These are phyloP conservation scores for Eristalinus sepulchralis DNA, from an alignment of 2,888 invertebrate genomes.

Conservation along the genomic window DNA sequence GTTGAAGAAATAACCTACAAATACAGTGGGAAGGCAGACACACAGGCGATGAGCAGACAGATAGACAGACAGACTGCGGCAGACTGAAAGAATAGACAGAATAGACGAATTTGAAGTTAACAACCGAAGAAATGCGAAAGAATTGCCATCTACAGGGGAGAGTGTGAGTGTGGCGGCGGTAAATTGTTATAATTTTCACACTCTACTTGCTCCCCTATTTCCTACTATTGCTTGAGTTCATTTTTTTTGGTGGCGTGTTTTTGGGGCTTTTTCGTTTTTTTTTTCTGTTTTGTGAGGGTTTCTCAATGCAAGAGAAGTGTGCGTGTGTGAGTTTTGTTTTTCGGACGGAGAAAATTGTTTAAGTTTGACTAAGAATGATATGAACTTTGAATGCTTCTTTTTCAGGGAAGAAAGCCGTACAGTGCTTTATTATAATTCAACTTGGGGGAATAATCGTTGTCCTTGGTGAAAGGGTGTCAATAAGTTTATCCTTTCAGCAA, in stretches of 20 bases:
- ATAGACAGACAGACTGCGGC: constrained; percentile 10
- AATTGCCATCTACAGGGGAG: background rate
- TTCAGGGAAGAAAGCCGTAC: too few relatives aligned
- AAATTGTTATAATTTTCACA: constrained; percentile 71
- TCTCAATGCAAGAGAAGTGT: background rate
- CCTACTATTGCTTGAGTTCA: constrained; percentile 25
- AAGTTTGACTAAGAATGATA: background rate
- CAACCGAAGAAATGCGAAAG: constrained; percentile 57
- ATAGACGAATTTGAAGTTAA: constrained; percentile 27
- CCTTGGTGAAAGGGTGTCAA: too few relatives aligned
- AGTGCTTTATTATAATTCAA: too few relatives aligned
- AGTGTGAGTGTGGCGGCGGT: constrained; percentile 32
- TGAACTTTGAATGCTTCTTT: background rate
- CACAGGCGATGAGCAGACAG: background rate
- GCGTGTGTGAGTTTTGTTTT: too few relatives aligned
- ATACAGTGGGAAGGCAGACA: background rate
- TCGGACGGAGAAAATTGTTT: background rate
- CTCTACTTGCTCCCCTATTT: constrained; percentile 63
- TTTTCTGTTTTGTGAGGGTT: background rate
- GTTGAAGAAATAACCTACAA: background rate
- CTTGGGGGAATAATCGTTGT: too few relatives aligned
- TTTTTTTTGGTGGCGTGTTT: constrained; percentile 11
- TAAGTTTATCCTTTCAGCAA: too few relatives aligned
- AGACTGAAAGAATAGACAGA: constrained; percentile 1
- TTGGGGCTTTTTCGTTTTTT: background rate